Conservation (phyloP, 2,797 vertebrate genomes). For the Pangasius mekongensis region DNA sequence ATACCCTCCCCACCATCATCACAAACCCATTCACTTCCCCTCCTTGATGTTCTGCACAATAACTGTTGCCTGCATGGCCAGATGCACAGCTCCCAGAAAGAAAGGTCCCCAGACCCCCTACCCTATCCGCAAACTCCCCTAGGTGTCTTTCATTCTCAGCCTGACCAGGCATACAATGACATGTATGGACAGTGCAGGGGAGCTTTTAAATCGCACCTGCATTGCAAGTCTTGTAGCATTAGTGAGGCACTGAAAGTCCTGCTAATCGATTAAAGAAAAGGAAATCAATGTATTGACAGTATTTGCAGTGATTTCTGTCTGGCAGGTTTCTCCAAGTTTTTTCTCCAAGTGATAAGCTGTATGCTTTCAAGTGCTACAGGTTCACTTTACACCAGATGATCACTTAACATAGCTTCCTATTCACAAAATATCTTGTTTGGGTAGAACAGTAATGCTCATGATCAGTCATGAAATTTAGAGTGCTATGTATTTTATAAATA, state of each 20-base stretch:
- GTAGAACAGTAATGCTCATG: slow-evolving; percentile 21
- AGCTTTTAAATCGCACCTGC: slow-evolving; percentile 40
- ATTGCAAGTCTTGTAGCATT: slow-evolving; percentile 22
- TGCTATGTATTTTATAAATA: slow-evolving; percentile 6
- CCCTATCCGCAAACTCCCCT: slow-evolving; percentile 8
- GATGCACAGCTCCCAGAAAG: slow-evolving; percentile 59
- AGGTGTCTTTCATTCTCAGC: slow-evolving; percentile 36
- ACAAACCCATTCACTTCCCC: slow-evolving; percentile 34
- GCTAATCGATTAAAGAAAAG: not conserved
- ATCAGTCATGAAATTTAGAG: slow-evolving; percentile 35
- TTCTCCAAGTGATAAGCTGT: not conserved
- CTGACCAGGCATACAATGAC: slow-evolving; percentile 40
- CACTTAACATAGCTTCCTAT: not conserved
- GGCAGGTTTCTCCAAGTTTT: not conserved
- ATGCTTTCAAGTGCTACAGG: slow-evolving; percentile 34
- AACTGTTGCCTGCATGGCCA: slow-evolving; percentile 57
- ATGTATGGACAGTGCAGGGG: slow-evolving; percentile 34
- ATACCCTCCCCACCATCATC: slow-evolving; percentile 36
- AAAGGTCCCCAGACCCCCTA: slow-evolving; percentile 37
- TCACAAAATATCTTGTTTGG: not conserved
- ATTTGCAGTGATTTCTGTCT: not conserved
- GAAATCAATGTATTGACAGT: not conserved
- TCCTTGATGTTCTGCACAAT: slow-evolving; percentile 52
- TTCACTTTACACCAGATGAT: not conserved
- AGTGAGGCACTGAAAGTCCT: not conserved